Conservation (phyloP, 92 coral and sea anemone species). For the Palythoa grandiflora region DNA sequence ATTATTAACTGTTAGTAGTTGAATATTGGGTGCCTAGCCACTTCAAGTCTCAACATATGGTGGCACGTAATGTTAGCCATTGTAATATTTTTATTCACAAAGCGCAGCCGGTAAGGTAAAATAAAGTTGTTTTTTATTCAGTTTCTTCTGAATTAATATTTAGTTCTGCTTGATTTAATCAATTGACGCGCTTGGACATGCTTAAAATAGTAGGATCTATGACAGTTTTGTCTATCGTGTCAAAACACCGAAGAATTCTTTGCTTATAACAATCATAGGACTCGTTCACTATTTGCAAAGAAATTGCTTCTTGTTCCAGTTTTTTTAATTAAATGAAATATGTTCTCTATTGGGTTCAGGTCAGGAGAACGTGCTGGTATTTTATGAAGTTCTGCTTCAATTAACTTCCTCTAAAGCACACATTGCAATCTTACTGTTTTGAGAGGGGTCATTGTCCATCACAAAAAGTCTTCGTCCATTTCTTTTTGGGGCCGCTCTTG, state of each 20-base stretch:
- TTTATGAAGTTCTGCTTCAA: constrained; percentile 50
- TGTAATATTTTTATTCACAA: too few relatives aligned
- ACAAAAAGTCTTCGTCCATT: constrained; percentile 62
- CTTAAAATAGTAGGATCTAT: constrained; percentile 24
- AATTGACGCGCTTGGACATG: not conserved
- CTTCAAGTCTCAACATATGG: too few relatives aligned
- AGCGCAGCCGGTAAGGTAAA: too few relatives aligned
- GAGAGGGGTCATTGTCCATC: constrained; percentile 79
- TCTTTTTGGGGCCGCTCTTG: constrained; percentile 50
- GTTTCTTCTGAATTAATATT: constrained; percentile 3
- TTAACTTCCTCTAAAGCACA: constrained; percentile 36
- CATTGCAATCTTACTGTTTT: constrained; percentile 40
- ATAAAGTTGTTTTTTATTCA: not conserved
- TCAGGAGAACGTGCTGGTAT: not conserved
- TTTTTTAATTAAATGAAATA: constrained; percentile 40
- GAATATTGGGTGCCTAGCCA: too few relatives aligned
- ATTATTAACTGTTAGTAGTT: too few relatives aligned
- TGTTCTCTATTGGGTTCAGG: constrained; percentile 51
- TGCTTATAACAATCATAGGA: constrained; percentile 2
- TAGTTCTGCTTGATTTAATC: not conserved
- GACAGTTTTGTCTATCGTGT: not conserved
- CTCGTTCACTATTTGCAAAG: constrained; percentile 8
- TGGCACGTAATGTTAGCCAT: too few relatives aligned
- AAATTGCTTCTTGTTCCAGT: constrained; percentile 14
- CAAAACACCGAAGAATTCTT: constrained; percentile 8